Conservation (phyloP, 1,140 invertebrate genomes). For the Megathymus violae region DNA sequence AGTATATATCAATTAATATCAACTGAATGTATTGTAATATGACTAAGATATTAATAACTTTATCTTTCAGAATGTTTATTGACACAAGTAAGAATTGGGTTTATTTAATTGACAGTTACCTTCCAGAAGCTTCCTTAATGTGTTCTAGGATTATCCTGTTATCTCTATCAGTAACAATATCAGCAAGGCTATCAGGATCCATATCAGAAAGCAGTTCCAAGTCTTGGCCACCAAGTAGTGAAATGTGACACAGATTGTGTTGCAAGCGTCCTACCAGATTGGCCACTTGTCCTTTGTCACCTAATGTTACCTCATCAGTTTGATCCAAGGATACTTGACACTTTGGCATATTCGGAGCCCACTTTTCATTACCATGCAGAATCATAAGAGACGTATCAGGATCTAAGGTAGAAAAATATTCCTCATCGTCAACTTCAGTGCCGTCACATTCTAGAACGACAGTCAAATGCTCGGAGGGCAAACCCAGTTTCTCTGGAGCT, state of each 20-base stretch:
- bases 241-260: slow-evolving; percentile 91
- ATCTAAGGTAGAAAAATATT: slow-evolving; percentile 93
- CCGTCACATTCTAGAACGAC: slow-evolving; percentile 93
- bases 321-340: slow-evolving; percentile 87
- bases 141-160: slow-evolving; percentile 91
- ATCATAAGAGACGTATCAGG: slow-evolving; percentile 92
- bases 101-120: slow-evolving; percentile 84
- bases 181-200: slow-evolving; percentile 92
- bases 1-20: slow-evolving; percentile 3
- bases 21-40: too few species aligned
- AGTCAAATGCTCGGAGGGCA: slow-evolving; percentile 85
- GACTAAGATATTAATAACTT: too few species aligned
- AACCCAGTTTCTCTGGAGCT: slow-evolving; percentile 88
- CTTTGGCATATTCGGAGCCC: slow-evolving; percentile 84
- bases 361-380: slow-evolving; percentile 89
- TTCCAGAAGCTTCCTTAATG: slow-evolving; percentile 91
- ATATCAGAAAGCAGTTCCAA: slow-evolving; percentile 92
- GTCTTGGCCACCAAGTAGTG: slow-evolving; percentile 90
- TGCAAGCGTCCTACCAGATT: slow-evolving; percentile 89
- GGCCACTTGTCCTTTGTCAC: slow-evolving; percentile 84
- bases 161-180: slow-evolving; percentile 90
- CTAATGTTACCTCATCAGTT: slow-evolving; percentile 85
- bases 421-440: slow-evolving; percentile 94
- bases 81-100: neutral
- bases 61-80: slow-evolving; percentile 2